Percentiles rank a stretch among this genome's conserved stretches.
phyloP scores from a whole-genome alignment of 2,797 vertebrate genomes.

The Hippocampus kuda region DNA sequence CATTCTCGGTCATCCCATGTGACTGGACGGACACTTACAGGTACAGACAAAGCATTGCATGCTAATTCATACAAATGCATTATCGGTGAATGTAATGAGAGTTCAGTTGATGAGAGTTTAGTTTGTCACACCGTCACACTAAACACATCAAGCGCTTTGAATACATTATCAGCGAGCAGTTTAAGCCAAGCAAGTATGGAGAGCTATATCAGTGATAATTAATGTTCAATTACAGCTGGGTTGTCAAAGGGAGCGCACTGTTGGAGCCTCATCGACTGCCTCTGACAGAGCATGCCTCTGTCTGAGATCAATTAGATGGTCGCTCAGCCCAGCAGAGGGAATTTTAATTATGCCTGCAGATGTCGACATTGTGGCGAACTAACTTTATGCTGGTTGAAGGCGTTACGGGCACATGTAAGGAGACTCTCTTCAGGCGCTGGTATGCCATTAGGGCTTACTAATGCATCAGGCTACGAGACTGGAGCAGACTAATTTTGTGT shows the following conservation, averaged over 20 bases:
- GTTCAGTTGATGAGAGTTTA: too few relatives aligned
- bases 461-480: neutral
- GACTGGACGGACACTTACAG: too few relatives aligned
- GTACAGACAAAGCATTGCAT: too few relatives aligned
- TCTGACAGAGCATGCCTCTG: slow-evolving; percentile 20
- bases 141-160: neutral
- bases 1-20: too few relatives aligned
- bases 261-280: neutral
- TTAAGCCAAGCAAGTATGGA: neutral
- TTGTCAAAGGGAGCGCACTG: slow-evolving; percentile 3
- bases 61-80: too few relatives aligned
- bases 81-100: too few relatives aligned
- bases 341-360: slow-evolving; percentile 53
- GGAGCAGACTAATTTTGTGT: neutral
- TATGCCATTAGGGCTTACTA: slow-evolving; percentile 27
- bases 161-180: neutral
- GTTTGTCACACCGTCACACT: neutral
- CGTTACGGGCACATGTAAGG: slow-evolving; percentile 28
- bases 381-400: slow-evolving; percentile 34
- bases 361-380: slow-evolving; percentile 33
- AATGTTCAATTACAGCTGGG: neutral
- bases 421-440: slow-evolving; percentile 26
- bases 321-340: slow-evolving; percentile 31
- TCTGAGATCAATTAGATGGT: slow-evolving; percentile 50
- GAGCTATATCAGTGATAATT: neutral